phyloP scores from a whole-genome alignment of 2,113 vertebrate genomes.

The Alligator sinensis region DNA sequence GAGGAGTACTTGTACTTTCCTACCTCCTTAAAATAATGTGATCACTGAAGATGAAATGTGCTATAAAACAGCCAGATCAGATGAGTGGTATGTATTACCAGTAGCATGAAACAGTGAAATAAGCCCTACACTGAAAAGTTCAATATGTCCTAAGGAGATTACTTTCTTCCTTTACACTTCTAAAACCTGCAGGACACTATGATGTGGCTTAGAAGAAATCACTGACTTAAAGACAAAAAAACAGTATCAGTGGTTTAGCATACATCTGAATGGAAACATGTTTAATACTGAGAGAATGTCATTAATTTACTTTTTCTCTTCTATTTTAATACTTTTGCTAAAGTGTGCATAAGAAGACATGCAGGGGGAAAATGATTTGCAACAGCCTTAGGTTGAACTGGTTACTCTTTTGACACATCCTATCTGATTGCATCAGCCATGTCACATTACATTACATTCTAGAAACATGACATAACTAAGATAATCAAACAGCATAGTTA shows the following conservation, averaged over 20 bases:
- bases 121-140: background rate
- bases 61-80: background rate
- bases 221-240: background rate
- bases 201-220: background rate
- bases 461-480: background rate
- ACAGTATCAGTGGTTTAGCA: background rate
- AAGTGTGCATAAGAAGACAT: background rate
- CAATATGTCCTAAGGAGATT: constrained; percentile 6
- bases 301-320: background rate
- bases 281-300: background rate
- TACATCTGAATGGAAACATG: background rate
- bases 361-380: background rate
- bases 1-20: background rate
- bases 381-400: background rate
- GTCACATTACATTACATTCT: background rate
- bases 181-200: background rate
- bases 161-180: background rate
- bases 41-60: background rate
- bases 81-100: background rate
- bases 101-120: background rate
- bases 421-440: background rate
- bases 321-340: background rate
- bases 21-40: background rate
- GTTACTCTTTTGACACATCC: background rate
- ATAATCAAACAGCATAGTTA: constrained; percentile 13